These are phyloP conservation scores for Lepidocyrtinus sp. DNA, from an alignment of 2,888 invertebrate species.

Conservation along the genomic window DNA sequence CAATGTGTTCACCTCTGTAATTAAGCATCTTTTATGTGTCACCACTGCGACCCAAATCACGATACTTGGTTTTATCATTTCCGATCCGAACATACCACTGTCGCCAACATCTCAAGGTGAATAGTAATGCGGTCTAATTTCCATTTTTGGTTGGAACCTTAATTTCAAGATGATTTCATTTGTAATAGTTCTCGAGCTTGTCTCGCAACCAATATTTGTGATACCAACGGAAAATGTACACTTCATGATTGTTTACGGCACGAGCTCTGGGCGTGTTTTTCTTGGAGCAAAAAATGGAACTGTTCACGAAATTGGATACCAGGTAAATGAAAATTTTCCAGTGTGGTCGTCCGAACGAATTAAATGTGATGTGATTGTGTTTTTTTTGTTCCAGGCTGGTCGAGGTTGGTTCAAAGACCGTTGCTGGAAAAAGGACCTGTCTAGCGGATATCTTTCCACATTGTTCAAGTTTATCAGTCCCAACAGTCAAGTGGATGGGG, in stretches of 20 bases:
- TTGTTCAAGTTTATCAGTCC: slow-evolving; percentile 59
- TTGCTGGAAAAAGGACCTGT: slow-evolving; percentile 93
- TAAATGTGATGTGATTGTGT: neutral
- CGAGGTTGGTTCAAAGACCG: slow-evolving; percentile 94
- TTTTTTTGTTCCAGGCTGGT: slow-evolving; percentile 70
- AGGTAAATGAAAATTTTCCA: no score
- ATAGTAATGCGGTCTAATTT: neutral
- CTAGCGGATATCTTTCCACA: slow-evolving; percentile 62
- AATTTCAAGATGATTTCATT: neutral
- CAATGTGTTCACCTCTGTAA: slow-evolving; percentile 90
- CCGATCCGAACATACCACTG: slow-evolving; percentile 43
- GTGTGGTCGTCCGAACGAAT: neutral
- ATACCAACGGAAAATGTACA: slow-evolving; percentile 91
- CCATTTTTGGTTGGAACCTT: no score
- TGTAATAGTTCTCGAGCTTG: slow-evolving; percentile 83
- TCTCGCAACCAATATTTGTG: slow-evolving; percentile 95
- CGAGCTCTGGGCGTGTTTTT: slow-evolving; percentile 90
- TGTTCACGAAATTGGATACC: slow-evolving; percentile 94
- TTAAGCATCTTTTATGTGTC: slow-evolving; percentile 91
- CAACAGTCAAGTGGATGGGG: slow-evolving; percentile 77
- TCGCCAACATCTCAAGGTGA: slow-evolving; percentile 45
- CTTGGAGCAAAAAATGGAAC: slow-evolving; percentile 95
- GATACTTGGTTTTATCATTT: slow-evolving; percentile 81
- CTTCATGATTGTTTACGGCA: slow-evolving; percentile 86
- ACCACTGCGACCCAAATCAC: slow-evolving; percentile 97